phyloP scores from a whole-genome alignment of 2,888 invertebrate species.

The Apeira syringaria region DNA sequence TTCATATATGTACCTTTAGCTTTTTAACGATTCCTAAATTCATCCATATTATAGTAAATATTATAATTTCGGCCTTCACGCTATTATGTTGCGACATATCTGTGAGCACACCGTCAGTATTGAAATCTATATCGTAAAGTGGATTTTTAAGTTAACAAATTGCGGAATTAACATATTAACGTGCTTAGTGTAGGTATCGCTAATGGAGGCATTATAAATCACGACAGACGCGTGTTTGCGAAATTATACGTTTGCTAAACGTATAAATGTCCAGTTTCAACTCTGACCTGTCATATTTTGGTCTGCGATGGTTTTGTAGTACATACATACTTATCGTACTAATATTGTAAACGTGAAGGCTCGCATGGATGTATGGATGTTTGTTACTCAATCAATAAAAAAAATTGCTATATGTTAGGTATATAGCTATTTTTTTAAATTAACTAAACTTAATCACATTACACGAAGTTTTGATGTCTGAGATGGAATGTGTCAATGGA shows the following conservation, averaged over 20 bases:
- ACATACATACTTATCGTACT: too few relatives aligned
- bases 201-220: conserved; percentile 21
- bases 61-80: conserved; percentile 20
- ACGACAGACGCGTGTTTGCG: conserved; percentile 15
- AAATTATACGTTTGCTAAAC: conserved; percentile 11
- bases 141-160: conserved; percentile 27
- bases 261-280: conserved; percentile 12
- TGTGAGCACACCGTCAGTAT: conserved; percentile 8
- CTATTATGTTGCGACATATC: conserved; percentile 20
- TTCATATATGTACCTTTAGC: too few relatives aligned
- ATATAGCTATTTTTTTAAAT: too few relatives aligned
- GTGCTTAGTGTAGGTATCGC: conserved; percentile 21
- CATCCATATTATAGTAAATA: conserved; percentile 14
- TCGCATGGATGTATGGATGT: too few relatives aligned
- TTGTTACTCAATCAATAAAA: too few relatives aligned
- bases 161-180: conserved; percentile 26
- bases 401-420: too few relatives aligned
- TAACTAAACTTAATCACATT: too few relatives aligned
- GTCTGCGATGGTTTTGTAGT: too few relatives aligned
- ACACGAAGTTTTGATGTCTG: too few relatives aligned
- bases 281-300: conserved; percentile 13
- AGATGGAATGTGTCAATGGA: too few relatives aligned
- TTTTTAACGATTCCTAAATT: conserved; percentile 9
- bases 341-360: too few relatives aligned
- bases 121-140: conserved; percentile 23